These are phyloP conservation scores for Megaceryle alcyon DNA, from an alignment of 2,797 vertebrate species.

Conservation along the genomic window DNA sequence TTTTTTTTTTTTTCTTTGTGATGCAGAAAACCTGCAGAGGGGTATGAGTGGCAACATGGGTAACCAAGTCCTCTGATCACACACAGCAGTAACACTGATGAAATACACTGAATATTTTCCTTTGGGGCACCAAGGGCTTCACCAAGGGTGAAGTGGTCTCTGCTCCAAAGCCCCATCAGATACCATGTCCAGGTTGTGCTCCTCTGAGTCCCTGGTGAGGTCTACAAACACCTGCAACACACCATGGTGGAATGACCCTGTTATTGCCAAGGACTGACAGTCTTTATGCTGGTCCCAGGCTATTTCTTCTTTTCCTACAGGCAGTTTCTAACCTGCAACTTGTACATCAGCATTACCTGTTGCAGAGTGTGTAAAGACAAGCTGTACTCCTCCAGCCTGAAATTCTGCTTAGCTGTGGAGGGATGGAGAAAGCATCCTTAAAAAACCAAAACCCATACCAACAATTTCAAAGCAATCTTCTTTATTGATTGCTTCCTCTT, in stretches of 20 bases:
- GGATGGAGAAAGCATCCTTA: not conserved
- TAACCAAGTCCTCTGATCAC: not conserved
- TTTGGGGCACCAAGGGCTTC: not conserved
- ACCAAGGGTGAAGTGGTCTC: slow-evolving; percentile 79
- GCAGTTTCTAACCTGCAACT: not conserved
- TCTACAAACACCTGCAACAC: slow-evolving; percentile 83
- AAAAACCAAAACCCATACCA: not conserved
- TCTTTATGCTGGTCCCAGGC: accelerated
- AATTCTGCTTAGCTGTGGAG: slow-evolving; percentile 81
- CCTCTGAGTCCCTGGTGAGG: slow-evolving; percentile 85
- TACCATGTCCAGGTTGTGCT: slow-evolving; percentile 78
- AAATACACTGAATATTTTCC: not conserved
- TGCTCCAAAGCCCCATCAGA: slow-evolving; percentile 80
- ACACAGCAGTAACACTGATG: not conserved
- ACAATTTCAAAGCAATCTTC: not conserved
- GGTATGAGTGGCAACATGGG: accelerated
- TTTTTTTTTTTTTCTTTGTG: not conserved
- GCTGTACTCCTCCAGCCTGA: slow-evolving; percentile 88
- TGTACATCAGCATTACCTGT: slow-evolving; percentile 76
- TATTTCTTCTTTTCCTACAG: not conserved
- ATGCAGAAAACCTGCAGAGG: not conserved
- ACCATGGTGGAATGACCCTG: accelerated
- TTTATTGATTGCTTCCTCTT: slow-evolving; percentile 5
- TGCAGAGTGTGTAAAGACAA: slow-evolving; percentile 87
- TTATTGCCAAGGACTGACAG: not conserved